Percentiles rank a stretch among this genome's conserved stretches.
phyloP scores from a whole-genome alignment of 2,113 vertebrate genomes.

The Pluvianellus socialis region DNA sequence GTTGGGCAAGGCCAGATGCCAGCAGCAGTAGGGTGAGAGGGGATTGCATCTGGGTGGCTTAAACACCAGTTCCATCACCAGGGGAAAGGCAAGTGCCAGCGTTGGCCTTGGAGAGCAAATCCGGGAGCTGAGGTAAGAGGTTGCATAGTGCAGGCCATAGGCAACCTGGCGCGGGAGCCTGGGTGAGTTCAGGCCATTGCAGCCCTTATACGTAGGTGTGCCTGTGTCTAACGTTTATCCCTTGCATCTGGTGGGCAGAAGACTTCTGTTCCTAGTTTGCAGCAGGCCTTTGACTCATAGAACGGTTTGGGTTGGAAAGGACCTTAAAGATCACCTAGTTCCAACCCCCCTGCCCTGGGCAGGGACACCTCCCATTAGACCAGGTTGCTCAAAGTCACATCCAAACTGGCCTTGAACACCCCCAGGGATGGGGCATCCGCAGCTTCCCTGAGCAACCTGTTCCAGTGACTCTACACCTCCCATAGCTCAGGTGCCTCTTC shows the following conservation, averaged over 20 bases:
- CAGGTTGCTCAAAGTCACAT: neutral
- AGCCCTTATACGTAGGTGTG: accelerated
- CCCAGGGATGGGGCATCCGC: neutral
- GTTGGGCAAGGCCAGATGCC: neutral
- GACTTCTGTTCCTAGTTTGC: neutral
- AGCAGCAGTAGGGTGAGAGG: neutral
- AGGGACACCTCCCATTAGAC: neutral
- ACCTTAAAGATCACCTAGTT: neutral
- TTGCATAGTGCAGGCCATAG: accelerated
- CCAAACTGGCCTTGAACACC: neutral
- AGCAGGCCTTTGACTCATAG: neutral
- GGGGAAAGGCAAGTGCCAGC: neutral
- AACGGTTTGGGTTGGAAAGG: neutral
- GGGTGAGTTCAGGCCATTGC: neutral
- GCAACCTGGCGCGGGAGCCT: neutral
- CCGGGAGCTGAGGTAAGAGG: neutral
- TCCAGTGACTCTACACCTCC: neutral
- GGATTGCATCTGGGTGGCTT: neutral
- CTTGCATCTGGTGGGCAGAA: neutral
- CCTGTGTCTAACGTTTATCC: neutral
- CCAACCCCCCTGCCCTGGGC: neutral
- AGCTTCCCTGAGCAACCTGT: neutral
- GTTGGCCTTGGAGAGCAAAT: neutral
- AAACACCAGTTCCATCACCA: neutral
- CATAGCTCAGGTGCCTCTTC: neutral